Percentiles rank a stretch among this genome's conserved stretches.
Evolutionary conservation across 2,113 vertebrate species (phyloP).

Genomic region (Scatophagus argus): DNA sequence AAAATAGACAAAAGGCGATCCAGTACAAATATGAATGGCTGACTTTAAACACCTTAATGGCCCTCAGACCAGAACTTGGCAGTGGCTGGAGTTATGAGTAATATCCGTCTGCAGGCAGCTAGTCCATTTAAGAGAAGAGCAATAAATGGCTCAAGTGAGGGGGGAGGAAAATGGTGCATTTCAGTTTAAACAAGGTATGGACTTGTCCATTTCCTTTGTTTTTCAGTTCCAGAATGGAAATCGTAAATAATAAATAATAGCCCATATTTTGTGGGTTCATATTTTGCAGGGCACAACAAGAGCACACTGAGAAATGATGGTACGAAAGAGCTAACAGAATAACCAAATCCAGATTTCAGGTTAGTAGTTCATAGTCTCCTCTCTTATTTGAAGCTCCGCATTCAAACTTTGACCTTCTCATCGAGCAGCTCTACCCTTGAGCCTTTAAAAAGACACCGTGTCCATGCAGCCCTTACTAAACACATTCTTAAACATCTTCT

Average conservation of each 20-base stretch:
- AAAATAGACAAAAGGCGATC: constrained; percentile 69
- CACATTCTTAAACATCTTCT: constrained; percentile 32
- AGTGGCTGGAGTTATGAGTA: constrained; percentile 78
- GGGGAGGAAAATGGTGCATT: constrained; percentile 56
- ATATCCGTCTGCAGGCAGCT: constrained; percentile 81
- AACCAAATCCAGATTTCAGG: constrained; percentile 67
- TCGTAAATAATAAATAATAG: constrained; percentile 79
- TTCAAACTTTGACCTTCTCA: constrained; percentile 59
- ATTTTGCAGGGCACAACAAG: constrained; percentile 49
- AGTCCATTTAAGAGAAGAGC: constrained; percentile 80
- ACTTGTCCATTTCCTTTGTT: constrained; percentile 64
- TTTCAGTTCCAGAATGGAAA: constrained; percentile 67
- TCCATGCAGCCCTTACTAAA: not conserved
- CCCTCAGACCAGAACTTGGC: constrained; percentile 81
- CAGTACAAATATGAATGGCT: constrained; percentile 82
- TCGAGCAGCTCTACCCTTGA: constrained; percentile 23
- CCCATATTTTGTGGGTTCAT: constrained; percentile 49
- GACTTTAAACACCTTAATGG: constrained; percentile 84
- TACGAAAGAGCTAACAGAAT: constrained; percentile 31
- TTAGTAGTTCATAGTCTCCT: constrained; percentile 56
- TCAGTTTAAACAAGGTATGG: constrained; percentile 68
- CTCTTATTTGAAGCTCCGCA: constrained; percentile 48
- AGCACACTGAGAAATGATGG: constrained; percentile 44
- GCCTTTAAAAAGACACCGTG: constrained; percentile 49
- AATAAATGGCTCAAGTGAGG: constrained; percentile 75